phyloP scores from a whole-genome alignment of 2,797 vertebrate genomes.

The Botia kubotai region DNA sequence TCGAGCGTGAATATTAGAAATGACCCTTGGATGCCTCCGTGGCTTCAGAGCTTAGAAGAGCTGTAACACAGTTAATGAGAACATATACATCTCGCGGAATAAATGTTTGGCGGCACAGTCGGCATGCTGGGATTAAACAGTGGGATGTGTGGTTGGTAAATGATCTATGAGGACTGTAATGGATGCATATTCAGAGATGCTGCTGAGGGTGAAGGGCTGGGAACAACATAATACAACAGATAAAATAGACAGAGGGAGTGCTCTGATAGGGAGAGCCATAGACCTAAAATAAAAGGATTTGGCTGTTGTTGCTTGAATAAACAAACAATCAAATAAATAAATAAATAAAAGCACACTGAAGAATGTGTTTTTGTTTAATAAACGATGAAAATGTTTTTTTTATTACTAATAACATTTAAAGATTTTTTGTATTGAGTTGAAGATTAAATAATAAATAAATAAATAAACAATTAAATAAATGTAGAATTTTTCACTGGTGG shows the following conservation, averaged over 20 bases:
- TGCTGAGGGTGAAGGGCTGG: not conserved
- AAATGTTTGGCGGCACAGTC: not conserved
- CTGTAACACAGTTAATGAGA: slow-evolving; percentile 15
- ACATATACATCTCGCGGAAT: not conserved
- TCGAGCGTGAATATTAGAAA: slow-evolving; percentile 2
- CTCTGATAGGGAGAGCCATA: not conserved
- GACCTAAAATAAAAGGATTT: not conserved
- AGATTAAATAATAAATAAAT: too few species aligned
- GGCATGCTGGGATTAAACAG: not conserved
- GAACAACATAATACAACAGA: not conserved
- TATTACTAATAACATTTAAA: too few species aligned
- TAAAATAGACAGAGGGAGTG: not conserved
- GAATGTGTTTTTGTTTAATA: too few species aligned
- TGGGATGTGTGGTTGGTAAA: slow-evolving; percentile 11
- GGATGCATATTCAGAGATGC: not conserved
- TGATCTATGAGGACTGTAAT: not conserved
- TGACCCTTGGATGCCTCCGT: not conserved
- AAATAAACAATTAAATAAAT: too few species aligned
- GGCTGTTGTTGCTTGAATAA: not conserved
- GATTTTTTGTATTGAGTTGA: too few species aligned
- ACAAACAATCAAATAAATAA: too few species aligned
- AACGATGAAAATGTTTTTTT: too few species aligned
- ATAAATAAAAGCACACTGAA: too few species aligned
- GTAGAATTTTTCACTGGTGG: too few species aligned
- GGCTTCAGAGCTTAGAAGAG: slow-evolving; percentile 6